Evolutionary conservation across 2,113 vertebrate genomes (phyloP), one percentile per base, ranked within the genome.

Genomic region (Syngnathus typhle): DNA sequence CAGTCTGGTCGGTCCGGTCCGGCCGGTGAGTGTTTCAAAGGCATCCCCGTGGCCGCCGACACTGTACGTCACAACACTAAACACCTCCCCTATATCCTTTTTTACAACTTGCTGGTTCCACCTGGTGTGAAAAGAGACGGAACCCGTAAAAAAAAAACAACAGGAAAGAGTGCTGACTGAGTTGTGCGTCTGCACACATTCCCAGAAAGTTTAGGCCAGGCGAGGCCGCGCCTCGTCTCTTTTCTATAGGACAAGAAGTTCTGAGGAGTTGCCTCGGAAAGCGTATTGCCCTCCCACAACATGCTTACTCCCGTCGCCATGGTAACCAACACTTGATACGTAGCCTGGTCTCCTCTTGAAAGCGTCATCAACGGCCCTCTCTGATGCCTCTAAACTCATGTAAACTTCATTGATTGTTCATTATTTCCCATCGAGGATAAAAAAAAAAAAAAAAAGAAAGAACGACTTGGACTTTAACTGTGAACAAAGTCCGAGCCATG

Each of bases 101-200:
- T 64, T 7, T 38, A 70, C 36, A 21, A 80, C 72, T 88, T 87
- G 78, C 79, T 82, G 64, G 60, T 54, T 72, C 46, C 27, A 72
- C 60, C 66, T 43, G 37, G 68, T 72, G 78, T 46, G n/a, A 55
- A 68, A 81, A 78, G 77, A 84, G 66, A 78, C 76, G 76, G 81
- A 85, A 88, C 78, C 76, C 67, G 52, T 58, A 82, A 75, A 88
- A 89, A 61, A 82, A 75, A 88, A 89, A 61, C 88, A n/a, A n/a
- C 86, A 89, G 89, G 89, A 88, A 87, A 85, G 51, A 80, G 74
- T 63, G 52, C 75, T 77, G 80, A 85, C 71, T 84, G 64, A 80
- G 65, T 67, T 64, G 67, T 62, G 60, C 51, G 77, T 71, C 60
- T 44, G 60, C 56, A 67, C 54, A 70, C 87, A 89, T 90, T 90